These are phyloP conservation scores for Zaprionus camerounensis DNA, from an alignment of 1,140 invertebrate species.

Conservation along the genomic window DNA sequence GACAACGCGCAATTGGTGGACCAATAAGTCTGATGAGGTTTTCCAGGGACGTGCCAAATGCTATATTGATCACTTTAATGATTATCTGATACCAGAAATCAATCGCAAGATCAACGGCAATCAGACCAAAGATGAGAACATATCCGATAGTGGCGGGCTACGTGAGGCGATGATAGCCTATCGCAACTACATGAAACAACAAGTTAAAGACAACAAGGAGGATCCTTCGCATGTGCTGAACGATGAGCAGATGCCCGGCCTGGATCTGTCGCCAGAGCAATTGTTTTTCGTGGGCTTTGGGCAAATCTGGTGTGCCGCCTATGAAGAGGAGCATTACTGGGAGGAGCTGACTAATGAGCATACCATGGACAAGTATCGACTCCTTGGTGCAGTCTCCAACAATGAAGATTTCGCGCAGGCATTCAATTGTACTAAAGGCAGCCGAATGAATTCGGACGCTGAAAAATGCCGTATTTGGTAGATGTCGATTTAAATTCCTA, in stretches of 20 bases:
- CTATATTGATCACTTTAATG: slow-evolving; percentile 89
- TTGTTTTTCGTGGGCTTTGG: slow-evolving; percentile 97
- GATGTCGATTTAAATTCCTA: slow-evolving; percentile 1
- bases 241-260: slow-evolving; percentile 90
- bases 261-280: slow-evolving; percentile 93
- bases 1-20: slow-evolving; percentile 73
- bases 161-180: slow-evolving; percentile 95
- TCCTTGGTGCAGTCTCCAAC: slow-evolving; percentile 89
- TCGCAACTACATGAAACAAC: slow-evolving; percentile 61
- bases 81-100: slow-evolving; percentile 84
- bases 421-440: slow-evolving; percentile 87
- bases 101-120: slow-evolving; percentile 86
- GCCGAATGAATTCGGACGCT: slow-evolving; percentile 86
- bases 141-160: slow-evolving; percentile 94
- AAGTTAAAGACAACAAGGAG: slow-evolving; percentile 77
- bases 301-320: slow-evolving; percentile 86
- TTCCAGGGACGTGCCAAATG: slow-evolving; percentile 87
- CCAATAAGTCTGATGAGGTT: slow-evolving; percentile 56
- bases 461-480: slow-evolving; percentile 84
- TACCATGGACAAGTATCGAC: slow-evolving; percentile 84
- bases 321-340: slow-evolving; percentile 73
- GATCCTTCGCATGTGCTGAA: slow-evolving; percentile 77
- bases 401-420: slow-evolving; percentile 86
- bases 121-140: slow-evolving; percentile 89
- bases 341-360: slow-evolving; percentile 68